phyloP scores from a whole-genome alignment of 2,113 vertebrate species.

The Paradoxurus hermaphroditus region DNA sequence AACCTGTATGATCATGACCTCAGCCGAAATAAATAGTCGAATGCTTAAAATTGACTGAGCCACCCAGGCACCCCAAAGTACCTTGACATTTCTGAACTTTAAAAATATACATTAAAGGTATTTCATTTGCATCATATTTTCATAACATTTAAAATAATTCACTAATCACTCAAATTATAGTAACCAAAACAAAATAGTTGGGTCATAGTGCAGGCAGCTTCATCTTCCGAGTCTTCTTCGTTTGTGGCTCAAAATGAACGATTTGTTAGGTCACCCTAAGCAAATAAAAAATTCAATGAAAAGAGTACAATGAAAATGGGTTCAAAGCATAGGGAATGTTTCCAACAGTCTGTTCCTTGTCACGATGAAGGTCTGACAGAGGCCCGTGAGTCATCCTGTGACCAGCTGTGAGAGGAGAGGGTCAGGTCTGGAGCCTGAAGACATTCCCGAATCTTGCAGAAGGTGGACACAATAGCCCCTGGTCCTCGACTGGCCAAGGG shows the following conservation, averaged over 20 bases:
- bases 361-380: no score
- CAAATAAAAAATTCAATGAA: neutral
- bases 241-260: neutral
- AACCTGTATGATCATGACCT: no score
- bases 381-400: neutral
- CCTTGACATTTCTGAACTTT: neutral
- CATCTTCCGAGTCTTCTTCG: neutral
- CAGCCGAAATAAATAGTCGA: no score
- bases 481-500: neutral
- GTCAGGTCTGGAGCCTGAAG: neutral
- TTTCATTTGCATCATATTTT: neutral
- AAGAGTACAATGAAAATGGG: neutral
- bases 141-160: neutral
- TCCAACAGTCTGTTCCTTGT: neutral
- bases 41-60: no score
- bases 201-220: neutral
- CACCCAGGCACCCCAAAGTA: neutral
- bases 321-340: neutral
- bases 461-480: neutral
- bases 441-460: neutral
- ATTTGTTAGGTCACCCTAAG: neutral
- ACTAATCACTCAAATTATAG: neutral
- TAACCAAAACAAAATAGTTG: neutral
- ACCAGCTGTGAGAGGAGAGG: neutral
- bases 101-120: neutral